Conservation (phyloP, 2,113 vertebrate species). For the Vulpes ferrilata region DNA sequence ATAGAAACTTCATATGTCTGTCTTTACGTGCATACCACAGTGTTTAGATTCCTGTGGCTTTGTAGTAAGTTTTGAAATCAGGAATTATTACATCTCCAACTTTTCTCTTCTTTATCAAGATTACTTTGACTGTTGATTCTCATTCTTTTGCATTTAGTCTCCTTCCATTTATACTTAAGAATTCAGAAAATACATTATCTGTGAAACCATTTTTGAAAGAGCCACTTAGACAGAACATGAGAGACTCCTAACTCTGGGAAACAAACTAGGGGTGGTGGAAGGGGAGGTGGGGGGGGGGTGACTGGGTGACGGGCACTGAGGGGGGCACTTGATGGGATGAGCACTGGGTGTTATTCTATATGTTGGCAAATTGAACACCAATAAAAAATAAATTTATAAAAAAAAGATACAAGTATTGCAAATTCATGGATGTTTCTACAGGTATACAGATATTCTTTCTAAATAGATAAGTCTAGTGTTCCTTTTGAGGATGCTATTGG, state of each 20-base stretch:
- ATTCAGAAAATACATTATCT: background rate
- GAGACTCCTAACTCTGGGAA: no score
- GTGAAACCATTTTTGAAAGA: background rate
- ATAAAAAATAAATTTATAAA: no score
- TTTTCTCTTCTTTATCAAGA: background rate
- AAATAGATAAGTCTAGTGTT: background rate
- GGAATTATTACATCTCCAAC: background rate
- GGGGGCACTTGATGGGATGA: no score
- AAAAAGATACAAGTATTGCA: slow-evolving; percentile 1
- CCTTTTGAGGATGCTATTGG: background rate
- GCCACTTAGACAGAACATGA: no score
- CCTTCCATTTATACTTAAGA: background rate
- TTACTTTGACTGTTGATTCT: background rate
- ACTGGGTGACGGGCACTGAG: no score
- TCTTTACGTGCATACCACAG: background rate
- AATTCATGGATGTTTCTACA: slow-evolving; percentile 15
- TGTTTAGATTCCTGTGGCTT: background rate
- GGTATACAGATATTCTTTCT: slow-evolving; percentile 23
- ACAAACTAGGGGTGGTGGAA: no score
- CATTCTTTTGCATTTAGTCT: background rate
- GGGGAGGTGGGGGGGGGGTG: no score
- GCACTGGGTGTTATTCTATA: no score
- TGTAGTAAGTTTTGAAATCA: background rate
- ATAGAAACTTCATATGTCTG: background rate
- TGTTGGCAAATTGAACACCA: no score